These are phyloP conservation scores for Pissodes strobi DNA, from an alignment of 1,140 invertebrate genomes.

Conservation along the genomic window DNA sequence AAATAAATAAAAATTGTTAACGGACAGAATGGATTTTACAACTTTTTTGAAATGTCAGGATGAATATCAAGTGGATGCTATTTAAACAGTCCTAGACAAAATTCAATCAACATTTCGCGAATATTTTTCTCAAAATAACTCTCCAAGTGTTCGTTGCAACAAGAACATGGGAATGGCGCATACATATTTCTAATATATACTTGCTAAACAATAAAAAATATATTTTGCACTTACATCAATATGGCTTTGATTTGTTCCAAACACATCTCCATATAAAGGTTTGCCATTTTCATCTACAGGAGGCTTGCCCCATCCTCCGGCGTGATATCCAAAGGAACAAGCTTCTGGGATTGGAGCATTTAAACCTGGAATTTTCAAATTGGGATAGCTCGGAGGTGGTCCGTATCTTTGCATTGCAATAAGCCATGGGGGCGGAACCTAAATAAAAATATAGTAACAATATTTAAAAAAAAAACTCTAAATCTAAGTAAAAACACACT, in stretches of 20 bases:
- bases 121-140: too few relatives aligned
- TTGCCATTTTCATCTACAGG: slow-evolving; percentile 98
- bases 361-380: slow-evolving; percentile 93
- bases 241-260: slow-evolving; percentile 74
- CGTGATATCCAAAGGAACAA: slow-evolving; percentile 98
- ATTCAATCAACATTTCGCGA: too few relatives aligned
- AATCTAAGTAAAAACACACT: too few relatives aligned
- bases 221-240: slow-evolving; percentile 60
- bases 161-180: too few relatives aligned
- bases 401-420: slow-evolving; percentile 99
- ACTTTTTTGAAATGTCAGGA: too few relatives aligned
- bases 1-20: too few relatives aligned
- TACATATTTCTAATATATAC: too few relatives aligned
- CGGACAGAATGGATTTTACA: too few relatives aligned
- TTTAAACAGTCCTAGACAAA: too few relatives aligned
- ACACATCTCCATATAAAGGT: slow-evolving; percentile 98
- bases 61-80: too few relatives aligned
- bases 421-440: slow-evolving; percentile 94
- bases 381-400: slow-evolving; percentile 98
- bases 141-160: too few relatives aligned
- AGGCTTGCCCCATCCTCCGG: slow-evolving; percentile 99
- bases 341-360: slow-evolving; percentile 95
- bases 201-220: too few relatives aligned
- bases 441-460: background rate
- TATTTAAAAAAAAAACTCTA: background rate